Evolutionary conservation across 2,797 vertebrate species (phyloP).

Genomic region (Myripristis murdjan): DNA sequence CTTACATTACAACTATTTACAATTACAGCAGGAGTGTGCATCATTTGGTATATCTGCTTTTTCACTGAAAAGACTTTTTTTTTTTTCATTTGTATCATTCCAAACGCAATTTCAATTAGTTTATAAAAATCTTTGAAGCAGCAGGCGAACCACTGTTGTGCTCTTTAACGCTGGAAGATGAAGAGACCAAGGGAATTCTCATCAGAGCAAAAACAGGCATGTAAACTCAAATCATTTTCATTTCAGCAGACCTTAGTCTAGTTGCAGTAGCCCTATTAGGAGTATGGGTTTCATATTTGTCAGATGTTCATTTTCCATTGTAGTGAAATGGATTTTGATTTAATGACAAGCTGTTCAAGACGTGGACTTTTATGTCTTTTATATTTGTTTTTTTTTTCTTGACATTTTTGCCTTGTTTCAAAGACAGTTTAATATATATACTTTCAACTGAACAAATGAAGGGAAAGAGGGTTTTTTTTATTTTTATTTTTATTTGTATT

Average conservation of each 20-base stretch:
- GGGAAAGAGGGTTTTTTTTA: slow-evolving; percentile 27
- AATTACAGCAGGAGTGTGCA: slow-evolving; percentile 37
- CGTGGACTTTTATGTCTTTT: no score
- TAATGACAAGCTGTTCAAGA: neutral
- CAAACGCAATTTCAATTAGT: slow-evolving; percentile 26
- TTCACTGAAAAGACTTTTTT: slow-evolving; percentile 21
- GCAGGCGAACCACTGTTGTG: slow-evolving; percentile 16
- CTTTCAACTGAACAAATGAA: slow-evolving; percentile 51
- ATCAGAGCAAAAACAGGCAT: neutral
- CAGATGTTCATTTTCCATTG: slow-evolving; percentile 42
- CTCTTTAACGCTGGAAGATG: slow-evolving; percentile 39
- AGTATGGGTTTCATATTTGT: slow-evolving; percentile 58
- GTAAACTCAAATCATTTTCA: slow-evolving; percentile 45
- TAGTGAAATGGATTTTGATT: neutral
- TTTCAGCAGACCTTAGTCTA: slow-evolving; percentile 55
- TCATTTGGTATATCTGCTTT: slow-evolving; percentile 33
- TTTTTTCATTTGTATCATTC: slow-evolving; percentile 53
- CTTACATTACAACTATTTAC: slow-evolving; percentile 43
- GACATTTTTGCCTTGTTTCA: neutral
- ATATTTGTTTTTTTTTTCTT: neutral
- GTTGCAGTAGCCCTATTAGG: slow-evolving; percentile 57
- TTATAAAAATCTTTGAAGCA: slow-evolving; percentile 44
- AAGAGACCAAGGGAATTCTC: neutral
- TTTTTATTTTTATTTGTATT: no score
- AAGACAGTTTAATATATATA: no score